Percentiles rank a stretch among this genome's conserved stretches.
These are phyloP conservation scores for Chymomyza costata DNA, from an alignment of 1,140 invertebrate species.

Conservation along the genomic window DNA sequence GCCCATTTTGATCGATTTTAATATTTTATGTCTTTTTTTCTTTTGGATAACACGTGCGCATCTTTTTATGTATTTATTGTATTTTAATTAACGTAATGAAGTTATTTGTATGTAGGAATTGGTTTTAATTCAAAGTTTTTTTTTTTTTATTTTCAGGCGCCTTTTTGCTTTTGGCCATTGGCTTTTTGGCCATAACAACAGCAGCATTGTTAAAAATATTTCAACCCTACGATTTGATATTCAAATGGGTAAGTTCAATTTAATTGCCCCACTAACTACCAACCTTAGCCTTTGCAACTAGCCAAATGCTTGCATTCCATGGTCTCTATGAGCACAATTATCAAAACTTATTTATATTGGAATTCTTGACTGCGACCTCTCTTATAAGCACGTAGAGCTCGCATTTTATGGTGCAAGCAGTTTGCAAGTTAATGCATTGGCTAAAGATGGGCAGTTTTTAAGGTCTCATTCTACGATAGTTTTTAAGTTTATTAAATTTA, in stretches of 20 bases:
- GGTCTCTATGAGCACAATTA: too few relatives aligned
- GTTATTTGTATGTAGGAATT: conserved; percentile 44
- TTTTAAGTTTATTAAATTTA: too few relatives aligned
- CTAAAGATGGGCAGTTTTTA: too few relatives aligned
- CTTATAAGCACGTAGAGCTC: too few relatives aligned
- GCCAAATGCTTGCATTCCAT: conserved; percentile 28
- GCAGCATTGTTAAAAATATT: conserved; percentile 80
- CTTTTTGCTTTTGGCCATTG: conserved; percentile 80
- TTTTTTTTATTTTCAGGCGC: conserved; percentile 79
- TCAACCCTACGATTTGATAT: conserved; percentile 84
- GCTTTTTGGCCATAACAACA: conserved; percentile 79
- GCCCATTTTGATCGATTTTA: too few relatives aligned
- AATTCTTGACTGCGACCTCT: too few relatives aligned
- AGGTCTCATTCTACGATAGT: too few relatives aligned
- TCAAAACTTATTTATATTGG: too few relatives aligned
- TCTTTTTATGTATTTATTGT: conserved; percentile 40
- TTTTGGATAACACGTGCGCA: conserved; percentile 8
- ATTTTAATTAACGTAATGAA: conserved; percentile 49
- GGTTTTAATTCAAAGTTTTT: conserved; percentile 5
- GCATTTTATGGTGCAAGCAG: too few relatives aligned
- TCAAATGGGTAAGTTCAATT: conserved; percentile 78
- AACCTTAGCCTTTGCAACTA: conserved; percentile 38
- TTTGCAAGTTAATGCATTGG: too few relatives aligned
- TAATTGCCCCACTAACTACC: conserved; percentile 30
- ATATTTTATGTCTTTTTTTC: too few relatives aligned